Evolutionary conservation across 2,888 invertebrate genomes (phyloP).

Genomic region (Halocaridina rubra): DNA sequence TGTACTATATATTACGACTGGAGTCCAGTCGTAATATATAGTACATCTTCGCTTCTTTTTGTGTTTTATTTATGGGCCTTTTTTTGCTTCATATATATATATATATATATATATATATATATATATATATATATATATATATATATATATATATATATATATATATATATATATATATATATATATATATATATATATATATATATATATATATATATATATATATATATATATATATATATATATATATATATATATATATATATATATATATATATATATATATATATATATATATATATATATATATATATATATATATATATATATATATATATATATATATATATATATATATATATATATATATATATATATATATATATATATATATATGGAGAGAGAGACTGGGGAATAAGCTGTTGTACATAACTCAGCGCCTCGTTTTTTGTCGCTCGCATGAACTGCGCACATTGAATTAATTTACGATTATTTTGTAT

Average conservation of each 20-base stretch:
- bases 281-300: background rate
- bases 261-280: conserved; percentile 33
- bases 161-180: background rate
- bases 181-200: conserved; percentile 25
- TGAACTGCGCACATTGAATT: no score
- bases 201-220: conserved; percentile 24
- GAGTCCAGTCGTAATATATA: no score
- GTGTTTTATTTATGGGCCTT: no score
- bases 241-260: conserved; percentile 33
- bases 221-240: conserved; percentile 26
- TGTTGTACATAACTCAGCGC: no score
- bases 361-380: conserved; percentile 27
- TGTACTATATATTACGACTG: no score
- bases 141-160: background rate
- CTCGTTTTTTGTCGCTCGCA: no score
- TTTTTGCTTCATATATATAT: background rate
- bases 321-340: background rate
- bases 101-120: background rate
- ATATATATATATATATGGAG: conserved; percentile 25
- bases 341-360: background rate
- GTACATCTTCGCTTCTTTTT: no score
- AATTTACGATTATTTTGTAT: no score
- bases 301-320: background rate
- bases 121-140: background rate
- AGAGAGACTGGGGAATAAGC: no score